Evolutionary conservation across 1,140 invertebrate species (phyloP).

Genomic region (Brachionus rotundiformis): DNA sequence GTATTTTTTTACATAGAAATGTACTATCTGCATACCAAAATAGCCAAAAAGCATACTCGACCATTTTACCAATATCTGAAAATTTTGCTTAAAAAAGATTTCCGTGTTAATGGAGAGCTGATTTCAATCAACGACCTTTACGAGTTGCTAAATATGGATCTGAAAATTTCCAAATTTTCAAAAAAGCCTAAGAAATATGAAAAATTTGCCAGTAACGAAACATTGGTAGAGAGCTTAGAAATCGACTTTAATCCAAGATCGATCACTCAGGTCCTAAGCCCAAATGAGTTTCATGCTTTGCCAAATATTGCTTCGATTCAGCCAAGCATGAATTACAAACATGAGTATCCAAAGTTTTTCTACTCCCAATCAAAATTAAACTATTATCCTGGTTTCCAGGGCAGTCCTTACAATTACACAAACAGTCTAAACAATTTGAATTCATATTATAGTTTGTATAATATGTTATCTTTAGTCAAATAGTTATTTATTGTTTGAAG

Average conservation of each 20-base stretch:
- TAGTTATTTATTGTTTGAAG: not conserved
- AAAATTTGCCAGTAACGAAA: not conserved
- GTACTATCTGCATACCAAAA: not conserved
- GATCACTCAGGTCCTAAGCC: not conserved
- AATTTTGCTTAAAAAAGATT: not conserved
- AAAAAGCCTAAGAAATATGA: not conserved
- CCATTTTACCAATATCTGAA: conserved; percentile 17
- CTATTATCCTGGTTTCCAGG: not conserved
- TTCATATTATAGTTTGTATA: not conserved
- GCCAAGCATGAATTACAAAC: conserved; percentile 1
- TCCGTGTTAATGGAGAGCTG: not conserved
- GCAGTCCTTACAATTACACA: not conserved
- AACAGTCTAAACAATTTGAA: conserved; percentile 28
- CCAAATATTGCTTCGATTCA: not conserved
- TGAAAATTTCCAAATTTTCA: not conserved
- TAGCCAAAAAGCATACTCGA: not conserved
- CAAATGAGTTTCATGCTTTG: too few relatives aligned
- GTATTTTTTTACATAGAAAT: conserved; percentile 35
- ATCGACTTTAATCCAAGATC: not conserved
- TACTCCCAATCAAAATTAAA: conserved; percentile 18
- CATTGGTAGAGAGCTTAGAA: not conserved
- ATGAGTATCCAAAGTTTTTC: conserved; percentile 26
- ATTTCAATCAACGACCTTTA: conserved; percentile 11
- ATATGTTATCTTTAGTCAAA: not conserved
- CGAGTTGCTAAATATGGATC: conserved; percentile 15